phyloP scores from a whole-genome alignment of 2,113 vertebrate species.

The Paradoxurus hermaphroditus region DNA sequence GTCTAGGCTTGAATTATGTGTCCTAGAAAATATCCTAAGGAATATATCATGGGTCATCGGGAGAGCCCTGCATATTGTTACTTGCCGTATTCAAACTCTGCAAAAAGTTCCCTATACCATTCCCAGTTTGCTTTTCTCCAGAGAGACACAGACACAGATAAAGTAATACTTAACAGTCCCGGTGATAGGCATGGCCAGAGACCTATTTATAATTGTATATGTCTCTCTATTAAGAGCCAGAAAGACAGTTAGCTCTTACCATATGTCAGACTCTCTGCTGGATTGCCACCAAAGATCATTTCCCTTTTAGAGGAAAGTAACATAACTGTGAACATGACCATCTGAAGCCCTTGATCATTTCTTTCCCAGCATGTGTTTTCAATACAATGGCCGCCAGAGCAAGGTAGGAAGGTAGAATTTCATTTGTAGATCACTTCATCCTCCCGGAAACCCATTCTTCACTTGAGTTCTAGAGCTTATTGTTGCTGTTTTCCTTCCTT shows the following conservation, averaged over 20 bases:
- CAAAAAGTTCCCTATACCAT: not conserved
- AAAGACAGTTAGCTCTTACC: not conserved
- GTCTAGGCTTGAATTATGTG: not conserved
- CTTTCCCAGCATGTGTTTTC: not conserved
- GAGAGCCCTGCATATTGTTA: not conserved
- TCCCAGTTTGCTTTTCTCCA: not conserved
- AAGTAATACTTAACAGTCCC: rapidly evolving
- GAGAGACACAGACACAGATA: not conserved
- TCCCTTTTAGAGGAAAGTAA: not conserved
- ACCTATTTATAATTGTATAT: not conserved
- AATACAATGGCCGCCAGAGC: not conserved
- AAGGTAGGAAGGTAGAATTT: not conserved
- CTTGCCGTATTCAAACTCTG: not conserved
- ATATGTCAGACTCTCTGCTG: not conserved
- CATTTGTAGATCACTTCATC: too few relatives aligned
- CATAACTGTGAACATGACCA: not conserved
- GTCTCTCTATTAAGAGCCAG: not conserved
- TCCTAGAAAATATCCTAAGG: not conserved
- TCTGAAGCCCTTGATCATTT: not conserved
- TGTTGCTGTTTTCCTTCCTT: not conserved
- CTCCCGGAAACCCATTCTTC: not conserved
- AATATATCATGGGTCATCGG: not conserved
- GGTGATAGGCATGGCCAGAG: not conserved
- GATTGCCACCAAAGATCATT: not conserved
- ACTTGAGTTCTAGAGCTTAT: not conserved